Conservation (phyloP, 2,888 invertebrate species). For the Phorcus lineatus region DNA sequence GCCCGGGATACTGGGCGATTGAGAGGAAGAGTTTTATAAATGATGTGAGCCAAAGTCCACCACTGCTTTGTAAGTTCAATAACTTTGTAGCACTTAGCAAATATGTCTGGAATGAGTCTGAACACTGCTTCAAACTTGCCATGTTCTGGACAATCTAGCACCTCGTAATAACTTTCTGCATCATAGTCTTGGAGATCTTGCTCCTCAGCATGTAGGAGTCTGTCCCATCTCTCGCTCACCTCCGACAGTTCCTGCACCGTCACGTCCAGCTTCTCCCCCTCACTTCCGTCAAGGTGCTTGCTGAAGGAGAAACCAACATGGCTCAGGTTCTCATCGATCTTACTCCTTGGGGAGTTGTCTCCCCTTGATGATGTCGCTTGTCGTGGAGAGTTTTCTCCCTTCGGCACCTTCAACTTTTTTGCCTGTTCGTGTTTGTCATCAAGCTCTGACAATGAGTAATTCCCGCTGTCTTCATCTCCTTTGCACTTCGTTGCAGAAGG, state of each 20-base stretch:
- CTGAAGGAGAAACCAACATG: slow-evolving; percentile 19
- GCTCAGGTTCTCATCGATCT: neutral
- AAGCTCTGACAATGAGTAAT: slow-evolving; percentile 41
- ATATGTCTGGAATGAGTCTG: slow-evolving; percentile 68
- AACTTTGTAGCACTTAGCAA: slow-evolving; percentile 68
- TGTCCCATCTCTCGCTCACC: slow-evolving; percentile 62
- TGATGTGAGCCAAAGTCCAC: slow-evolving; percentile 55
- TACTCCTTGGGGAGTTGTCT: neutral
- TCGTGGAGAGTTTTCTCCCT: neutral
- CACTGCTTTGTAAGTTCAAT: slow-evolving; percentile 68
- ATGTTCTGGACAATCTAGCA: slow-evolving; percentile 56
- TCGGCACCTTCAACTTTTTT: slow-evolving; percentile 25
- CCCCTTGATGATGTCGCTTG: neutral
- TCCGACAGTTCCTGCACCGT: slow-evolving; percentile 57
- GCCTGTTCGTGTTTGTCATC: neutral
- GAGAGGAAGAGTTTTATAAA: slow-evolving; percentile 48
- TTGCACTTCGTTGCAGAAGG: neutral
- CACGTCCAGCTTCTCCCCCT: slow-evolving; percentile 40
- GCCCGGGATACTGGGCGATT: slow-evolving; percentile 27
- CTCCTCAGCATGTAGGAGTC: slow-evolving; percentile 55
- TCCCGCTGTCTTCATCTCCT: slow-evolving; percentile 42
- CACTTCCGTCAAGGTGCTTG: slow-evolving; percentile 25
- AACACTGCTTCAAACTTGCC: slow-evolving; percentile 60
- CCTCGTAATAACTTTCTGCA: slow-evolving; percentile 65
- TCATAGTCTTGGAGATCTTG: slow-evolving; percentile 61